A percentile compares a stretch with the other conserved stretches of the same genome.
These are phyloP conservation scores for Heliconius nattereri DNA, from an alignment of 1,140 invertebrate species.

Conservation along the genomic window DNA sequence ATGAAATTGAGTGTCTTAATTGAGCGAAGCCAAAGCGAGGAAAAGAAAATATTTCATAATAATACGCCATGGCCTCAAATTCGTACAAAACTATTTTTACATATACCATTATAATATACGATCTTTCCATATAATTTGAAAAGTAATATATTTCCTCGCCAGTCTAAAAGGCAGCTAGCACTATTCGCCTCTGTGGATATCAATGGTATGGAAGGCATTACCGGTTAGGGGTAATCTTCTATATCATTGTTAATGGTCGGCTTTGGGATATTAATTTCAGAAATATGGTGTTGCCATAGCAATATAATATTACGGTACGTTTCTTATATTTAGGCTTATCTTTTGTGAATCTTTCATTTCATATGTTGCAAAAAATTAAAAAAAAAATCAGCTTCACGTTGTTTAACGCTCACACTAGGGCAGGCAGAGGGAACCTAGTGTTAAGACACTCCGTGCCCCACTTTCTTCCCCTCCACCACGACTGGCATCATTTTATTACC, in stretches of 20 bases:
- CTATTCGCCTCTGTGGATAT: constrained; percentile 20
- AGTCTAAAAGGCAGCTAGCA: constrained; percentile 19
- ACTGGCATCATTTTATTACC: too few relatives aligned
- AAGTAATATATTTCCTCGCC: constrained; percentile 9
- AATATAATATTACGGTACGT: neutral
- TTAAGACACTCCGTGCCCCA: too few relatives aligned
- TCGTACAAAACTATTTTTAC: too few relatives aligned
- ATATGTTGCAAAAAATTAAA: too few relatives aligned
- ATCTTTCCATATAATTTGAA: neutral
- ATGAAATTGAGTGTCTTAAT: too few relatives aligned
- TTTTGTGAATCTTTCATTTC: neutral
- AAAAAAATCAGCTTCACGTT: too few relatives aligned
- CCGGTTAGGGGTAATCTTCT: constrained; percentile 12
- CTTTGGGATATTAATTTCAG: constrained; percentile 8
- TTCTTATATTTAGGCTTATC: neutral
- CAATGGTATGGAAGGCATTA: constrained; percentile 19
- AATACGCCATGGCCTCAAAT: too few relatives aligned
- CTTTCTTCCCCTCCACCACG: too few relatives aligned
- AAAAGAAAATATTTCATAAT: too few relatives aligned
- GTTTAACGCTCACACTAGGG: too few relatives aligned
- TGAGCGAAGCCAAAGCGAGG: too few relatives aligned
- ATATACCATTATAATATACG: neutral
- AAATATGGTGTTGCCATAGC: constrained; percentile 12
- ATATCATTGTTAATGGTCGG: constrained; percentile 10
- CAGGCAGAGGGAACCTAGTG: too few relatives aligned